These are phyloP conservation scores for Pygocentrus nattereri DNA, from an alignment of 2,797 vertebrate species.

Conservation along the genomic window DNA sequence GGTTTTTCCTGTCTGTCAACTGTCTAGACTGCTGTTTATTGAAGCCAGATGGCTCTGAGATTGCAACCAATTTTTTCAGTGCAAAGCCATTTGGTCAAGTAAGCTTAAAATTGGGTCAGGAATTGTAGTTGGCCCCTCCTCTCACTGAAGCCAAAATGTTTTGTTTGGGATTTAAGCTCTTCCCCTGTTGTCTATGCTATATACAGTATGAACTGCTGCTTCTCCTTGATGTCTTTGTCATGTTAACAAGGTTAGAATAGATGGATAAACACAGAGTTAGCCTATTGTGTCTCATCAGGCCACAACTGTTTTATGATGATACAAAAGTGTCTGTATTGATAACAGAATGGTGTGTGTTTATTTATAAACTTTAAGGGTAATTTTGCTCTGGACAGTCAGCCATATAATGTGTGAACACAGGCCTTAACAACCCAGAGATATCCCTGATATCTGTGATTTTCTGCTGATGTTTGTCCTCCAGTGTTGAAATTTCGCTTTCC, in stretches of 20 bases:
- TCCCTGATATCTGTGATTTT: constrained; percentile 17
- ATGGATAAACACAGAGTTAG: constrained; percentile 9
- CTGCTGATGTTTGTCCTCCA: constrained; percentile 51
- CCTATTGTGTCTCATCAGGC: not conserved
- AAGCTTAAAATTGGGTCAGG: constrained; percentile 16
- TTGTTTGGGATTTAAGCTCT: constrained; percentile 6
- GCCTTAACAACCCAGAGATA: not conserved
- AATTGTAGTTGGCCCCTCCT: constrained; percentile 6
- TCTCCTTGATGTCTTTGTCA: constrained; percentile 13
- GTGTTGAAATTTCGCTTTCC: constrained; percentile 50
- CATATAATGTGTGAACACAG: not conserved
- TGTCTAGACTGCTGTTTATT: constrained; percentile 13
- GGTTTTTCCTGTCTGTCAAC: not conserved
- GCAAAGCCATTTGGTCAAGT: not conserved
- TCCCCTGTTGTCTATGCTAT: not conserved
- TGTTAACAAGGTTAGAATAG: not conserved
- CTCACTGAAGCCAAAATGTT: not conserved
- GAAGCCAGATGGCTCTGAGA: constrained; percentile 7
- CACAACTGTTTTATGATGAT: not conserved
- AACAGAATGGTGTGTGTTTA: not conserved
- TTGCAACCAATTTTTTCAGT: not conserved
- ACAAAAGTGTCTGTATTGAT: not conserved
- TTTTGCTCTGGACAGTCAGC: not conserved
- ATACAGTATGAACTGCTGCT: not conserved
- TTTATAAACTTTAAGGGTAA: not conserved